Evolutionary conservation across 2,113 vertebrate genomes (phyloP).

Genomic region (Glareola pratincola): DNA sequence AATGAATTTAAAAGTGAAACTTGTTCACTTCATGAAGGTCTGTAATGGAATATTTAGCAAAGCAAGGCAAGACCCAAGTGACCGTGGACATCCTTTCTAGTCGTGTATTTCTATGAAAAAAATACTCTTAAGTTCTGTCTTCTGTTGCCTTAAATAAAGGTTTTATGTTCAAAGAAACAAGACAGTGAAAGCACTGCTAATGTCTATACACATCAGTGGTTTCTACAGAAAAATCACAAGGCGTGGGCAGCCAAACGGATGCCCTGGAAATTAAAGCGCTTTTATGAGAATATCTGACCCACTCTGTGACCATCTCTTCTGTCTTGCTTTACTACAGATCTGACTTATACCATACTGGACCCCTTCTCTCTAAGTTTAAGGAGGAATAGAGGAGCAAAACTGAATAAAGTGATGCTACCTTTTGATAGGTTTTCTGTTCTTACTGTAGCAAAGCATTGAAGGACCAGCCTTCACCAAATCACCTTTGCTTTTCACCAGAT

Average conservation of each 20-base stretch:
- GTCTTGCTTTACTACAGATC: not conserved
- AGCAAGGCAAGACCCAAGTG: not conserved
- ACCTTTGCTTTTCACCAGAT: not conserved
- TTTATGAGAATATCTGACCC: not conserved
- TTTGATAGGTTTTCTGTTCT: not conserved
- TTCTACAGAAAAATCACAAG: not conserved
- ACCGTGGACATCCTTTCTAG: not conserved
- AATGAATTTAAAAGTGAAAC: not conserved
- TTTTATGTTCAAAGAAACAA: not conserved
- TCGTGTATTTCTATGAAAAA: not conserved
- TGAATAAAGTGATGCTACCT: not conserved
- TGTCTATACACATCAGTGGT: not conserved
- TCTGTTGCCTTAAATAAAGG: not conserved
- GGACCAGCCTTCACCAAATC: not conserved
- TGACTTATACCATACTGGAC: not conserved
- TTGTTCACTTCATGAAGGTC: not conserved
- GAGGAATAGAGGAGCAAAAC: not conserved
- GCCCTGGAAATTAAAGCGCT: not conserved
- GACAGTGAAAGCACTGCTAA: not conserved
- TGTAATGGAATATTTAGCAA: not conserved
- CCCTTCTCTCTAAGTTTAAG: not conserved
- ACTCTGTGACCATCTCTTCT: not conserved
- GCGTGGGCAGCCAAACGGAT: not conserved
- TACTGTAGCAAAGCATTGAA: not conserved
- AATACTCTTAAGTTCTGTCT: not conserved